Evolutionary conservation across 2,113 vertebrate species (phyloP).

Genomic region (Cisticola juncidis): DNA sequence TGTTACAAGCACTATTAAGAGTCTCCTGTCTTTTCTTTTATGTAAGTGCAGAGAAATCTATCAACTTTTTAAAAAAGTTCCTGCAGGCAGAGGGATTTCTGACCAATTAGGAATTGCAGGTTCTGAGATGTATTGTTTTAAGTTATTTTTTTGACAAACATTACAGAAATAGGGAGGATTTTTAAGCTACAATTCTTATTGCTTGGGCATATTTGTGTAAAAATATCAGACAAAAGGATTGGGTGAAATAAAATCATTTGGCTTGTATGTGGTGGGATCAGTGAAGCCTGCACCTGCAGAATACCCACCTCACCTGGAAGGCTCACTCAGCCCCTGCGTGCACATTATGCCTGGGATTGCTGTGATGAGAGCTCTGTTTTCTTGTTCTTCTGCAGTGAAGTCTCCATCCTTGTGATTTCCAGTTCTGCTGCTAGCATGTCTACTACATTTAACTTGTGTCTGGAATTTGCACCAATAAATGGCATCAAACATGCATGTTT

Average conservation of each 20-base stretch:
- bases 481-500: neutral
- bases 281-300: neutral
- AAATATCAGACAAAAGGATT: neutral
- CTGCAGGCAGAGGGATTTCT: neutral
- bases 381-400: neutral
- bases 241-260: neutral
- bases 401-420: neutral
- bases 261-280: neutral
- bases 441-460: neutral
- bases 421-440: neutral
- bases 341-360: fast-evolving
- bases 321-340: fast-evolving
- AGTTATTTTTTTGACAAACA: neutral
- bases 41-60: neutral
- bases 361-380: neutral
- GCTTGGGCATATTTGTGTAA: neutral
- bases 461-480: neutral
- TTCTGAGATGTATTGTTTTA: neutral
- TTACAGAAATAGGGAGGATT: neutral
- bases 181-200: neutral
- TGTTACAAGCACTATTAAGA: neutral
- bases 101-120: neutral
- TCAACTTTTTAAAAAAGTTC: neutral
- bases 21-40: neutral
- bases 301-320: neutral